Base-by-base conservation (phyloP, 2,888 invertebrate genomes). In the Hypselothyrea guttata region DNA sequence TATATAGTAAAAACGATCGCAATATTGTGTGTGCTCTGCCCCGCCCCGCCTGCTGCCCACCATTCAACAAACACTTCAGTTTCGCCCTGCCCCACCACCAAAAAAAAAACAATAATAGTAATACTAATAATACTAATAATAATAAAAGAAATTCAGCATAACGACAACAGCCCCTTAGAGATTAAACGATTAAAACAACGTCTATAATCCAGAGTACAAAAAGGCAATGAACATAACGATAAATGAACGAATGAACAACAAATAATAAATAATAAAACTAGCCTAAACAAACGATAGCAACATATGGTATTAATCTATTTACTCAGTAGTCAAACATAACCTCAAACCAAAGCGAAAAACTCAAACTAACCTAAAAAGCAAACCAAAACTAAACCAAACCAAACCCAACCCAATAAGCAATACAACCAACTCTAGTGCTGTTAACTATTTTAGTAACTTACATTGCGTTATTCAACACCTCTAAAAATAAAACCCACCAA, bases 181-280 rank as follows among this genome's bases (percentile, higher is more conserved):
- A 31, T 58, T 67, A 69, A 69, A 58, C 60, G 55, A 31, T 58
- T 67, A 69, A 69, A 58, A 66, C 77, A 65, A 82, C 75, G 78
- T 79, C 63, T 82, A 74, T 78, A 84, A 81, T 77, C 71, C 71
- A 84, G 70, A 84, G 84, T 84, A 79, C 84, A 84, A 79, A 79
- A 52, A 42, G 22, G 22, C 22, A 78, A 68, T 61, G 37, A 44
- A 52, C 33, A 38, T 22, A 22, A n/a, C n/a, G n/a, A n/a, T n/a
- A n/a, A n/a, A n/a, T n/a, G n/a, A n/a, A n/a, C n/a, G n/a, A n/a
- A n/a, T n/a, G n/a, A n/a, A 31, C 38, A 45, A 18, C 49, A 52
- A 54, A 69, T 45, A 53, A 30, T 35, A 56, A 54, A 42, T 28
- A 62, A 33, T 4, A 59, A 57, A 38, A 56, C 46, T 33, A 51